Percentiles rank a stretch among this genome's conserved stretches.
phyloP scores from a whole-genome alignment of 2,888 invertebrate species.

The Thecophora atra region DNA sequence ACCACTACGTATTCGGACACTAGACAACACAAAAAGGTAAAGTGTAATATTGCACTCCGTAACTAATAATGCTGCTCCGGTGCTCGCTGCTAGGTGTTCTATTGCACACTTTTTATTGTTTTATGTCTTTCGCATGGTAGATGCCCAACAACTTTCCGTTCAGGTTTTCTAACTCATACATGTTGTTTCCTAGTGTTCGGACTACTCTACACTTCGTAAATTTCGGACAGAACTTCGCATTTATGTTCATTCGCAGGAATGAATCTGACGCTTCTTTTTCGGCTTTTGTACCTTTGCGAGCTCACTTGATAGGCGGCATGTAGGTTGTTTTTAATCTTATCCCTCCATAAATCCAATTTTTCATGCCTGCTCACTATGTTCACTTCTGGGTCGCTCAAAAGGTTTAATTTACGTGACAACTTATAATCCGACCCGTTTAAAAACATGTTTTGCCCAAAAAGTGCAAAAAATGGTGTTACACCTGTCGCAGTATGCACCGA shows the following conservation, averaged over 20 bases:
- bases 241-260: neutral
- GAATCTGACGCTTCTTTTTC: neutral
- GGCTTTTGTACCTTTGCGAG: neutral
- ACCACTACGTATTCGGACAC: too few relatives aligned
- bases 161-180: conserved; percentile 17
- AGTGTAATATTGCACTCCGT: too few relatives aligned
- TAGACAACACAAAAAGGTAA: too few relatives aligned
- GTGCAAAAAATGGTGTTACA: conserved; percentile 21
- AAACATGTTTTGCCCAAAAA: conserved; percentile 25
- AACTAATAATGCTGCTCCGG: too few relatives aligned
- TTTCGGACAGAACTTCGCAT: conserved; percentile 26
- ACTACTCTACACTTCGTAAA: conserved; percentile 18
- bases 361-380: neutral
- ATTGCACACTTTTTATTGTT: too few relatives aligned
- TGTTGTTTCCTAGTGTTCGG: conserved; percentile 15
- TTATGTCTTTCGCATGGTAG: neutral
- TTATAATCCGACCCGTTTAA: conserved; percentile 7
- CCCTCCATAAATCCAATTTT: neutral
- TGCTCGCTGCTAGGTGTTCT: too few relatives aligned
- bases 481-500: conserved; percentile 17
- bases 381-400: neutral
- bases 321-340: too few relatives aligned
- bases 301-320: neutral
- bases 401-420: neutral
- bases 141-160: conserved; percentile 5